Base-by-base conservation (phyloP, 2,888 invertebrate species). In the Trachelus tabidus region DNA sequence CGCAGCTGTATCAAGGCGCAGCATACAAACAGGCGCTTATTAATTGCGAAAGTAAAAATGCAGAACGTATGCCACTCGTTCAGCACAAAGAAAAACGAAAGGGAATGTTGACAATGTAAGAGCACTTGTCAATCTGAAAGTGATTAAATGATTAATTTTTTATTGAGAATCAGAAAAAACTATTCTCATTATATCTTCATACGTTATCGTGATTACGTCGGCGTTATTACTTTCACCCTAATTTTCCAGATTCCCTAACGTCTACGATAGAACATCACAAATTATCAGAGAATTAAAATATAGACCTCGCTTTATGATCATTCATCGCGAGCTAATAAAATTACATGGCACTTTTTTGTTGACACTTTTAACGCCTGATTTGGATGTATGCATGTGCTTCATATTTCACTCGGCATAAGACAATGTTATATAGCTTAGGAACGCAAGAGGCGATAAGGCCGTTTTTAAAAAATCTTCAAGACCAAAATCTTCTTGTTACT, bases 1-100 rank as follows among this genome's bases (percentile, higher is more conserved):
- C 23, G 9, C 2, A 0, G 56, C 0, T 15, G 0, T 23, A 9
- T 9, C 2, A 56, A 0, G 56, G 23, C 0, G 9, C 9, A 9
- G 1, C 56, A 56, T 23, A 23, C 1, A 56, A 23, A 23, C 0
- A 56, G 56, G 56, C 56, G 23, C 9, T 23, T 23, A 9, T 56
- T 23, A 6, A 23, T 23, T 23, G 23, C 1, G 23, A 56, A 56
- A 23, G 23, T 23, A 56, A 56, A 23, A 23, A 23, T 56, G 1
- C 2, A 23, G 15, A 6, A 40, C 23, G 40, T 23, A 40, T 15
- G 15, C 40, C 1, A 15, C 40, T 15, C 15, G 40, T 56, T 56
- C 9, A 56, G 4, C 23, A 23, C 23, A 6, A 23, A 9, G 23
- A 15, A 6, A 2, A 56, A 6, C 2, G 6, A 56, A 56, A 56